Evolutionary conservation across 2,113 vertebrate species (phyloP).

Genomic region (Laticauda colubrina): DNA sequence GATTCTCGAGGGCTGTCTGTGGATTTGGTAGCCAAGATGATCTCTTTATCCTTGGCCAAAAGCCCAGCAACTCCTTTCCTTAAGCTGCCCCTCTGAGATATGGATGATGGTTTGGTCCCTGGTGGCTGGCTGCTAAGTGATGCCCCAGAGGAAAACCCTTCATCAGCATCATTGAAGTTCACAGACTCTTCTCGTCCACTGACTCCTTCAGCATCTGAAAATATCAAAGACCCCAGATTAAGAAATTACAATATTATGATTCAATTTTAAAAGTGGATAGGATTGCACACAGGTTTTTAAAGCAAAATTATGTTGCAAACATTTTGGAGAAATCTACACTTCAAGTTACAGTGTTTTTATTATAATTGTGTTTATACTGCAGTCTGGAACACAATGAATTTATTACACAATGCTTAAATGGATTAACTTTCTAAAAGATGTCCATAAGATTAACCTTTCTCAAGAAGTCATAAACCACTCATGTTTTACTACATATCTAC

Average conservation of each 20-base stretch:
- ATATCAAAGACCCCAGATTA: constrained; percentile 52
- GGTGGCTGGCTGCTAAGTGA: constrained; percentile 94
- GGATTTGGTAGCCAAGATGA: constrained; percentile 60
- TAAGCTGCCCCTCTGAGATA: constrained; percentile 81
- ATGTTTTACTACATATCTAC: background rate
- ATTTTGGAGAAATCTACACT: background rate
- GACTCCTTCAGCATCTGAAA: constrained; percentile 83
- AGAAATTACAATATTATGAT: constrained; percentile 34
- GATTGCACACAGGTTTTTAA: background rate
- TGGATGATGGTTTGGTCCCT: constrained; percentile 76
- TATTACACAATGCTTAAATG: background rate
- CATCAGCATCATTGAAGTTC: constrained; percentile 92
- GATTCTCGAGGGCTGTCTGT: constrained; percentile 71
- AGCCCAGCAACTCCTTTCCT: constrained; percentile 86
- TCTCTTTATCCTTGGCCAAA: constrained; percentile 81
- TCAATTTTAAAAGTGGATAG: background rate
- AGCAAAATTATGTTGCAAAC: background rate
- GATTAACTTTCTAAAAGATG: background rate
- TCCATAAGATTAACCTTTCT: background rate
- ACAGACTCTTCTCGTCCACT: constrained; percentile 88
- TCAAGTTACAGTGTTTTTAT: background rate
- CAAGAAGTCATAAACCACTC: background rate
- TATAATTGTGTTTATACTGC: background rate
- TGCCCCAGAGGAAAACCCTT: constrained; percentile 96
- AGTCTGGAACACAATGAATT: background rate